These are phyloP conservation scores for Psilopsiagon aurifrons DNA, from an alignment of 2,113 vertebrate species.

Conservation along the genomic window DNA sequence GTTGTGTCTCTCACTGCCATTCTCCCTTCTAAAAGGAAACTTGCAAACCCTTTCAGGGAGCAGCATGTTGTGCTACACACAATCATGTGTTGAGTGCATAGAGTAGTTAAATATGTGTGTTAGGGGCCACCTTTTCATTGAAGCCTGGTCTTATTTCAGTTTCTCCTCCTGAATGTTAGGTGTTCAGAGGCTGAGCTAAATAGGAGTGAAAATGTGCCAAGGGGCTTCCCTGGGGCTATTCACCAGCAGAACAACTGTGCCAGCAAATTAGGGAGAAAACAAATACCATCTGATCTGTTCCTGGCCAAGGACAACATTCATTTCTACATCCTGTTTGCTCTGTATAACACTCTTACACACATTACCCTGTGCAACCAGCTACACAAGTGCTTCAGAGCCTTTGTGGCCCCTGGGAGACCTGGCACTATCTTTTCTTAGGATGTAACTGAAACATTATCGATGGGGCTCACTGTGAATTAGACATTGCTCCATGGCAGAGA, in stretches of 20 bases:
- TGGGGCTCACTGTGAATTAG: background rate
- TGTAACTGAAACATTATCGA: background rate
- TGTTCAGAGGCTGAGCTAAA: slow-evolving; percentile 19
- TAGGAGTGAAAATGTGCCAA: slow-evolving; percentile 22
- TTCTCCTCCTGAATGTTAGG: background rate
- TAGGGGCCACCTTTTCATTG: slow-evolving; percentile 24
- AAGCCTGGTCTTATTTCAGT: slow-evolving; percentile 6
- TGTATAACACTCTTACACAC: background rate
- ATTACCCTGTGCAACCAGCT: background rate
- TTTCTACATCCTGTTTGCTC: slow-evolving; percentile 35
- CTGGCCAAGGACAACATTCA: slow-evolving; percentile 21
- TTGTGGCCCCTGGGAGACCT: background rate
- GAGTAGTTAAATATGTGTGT: background rate
- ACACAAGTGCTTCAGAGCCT: background rate
- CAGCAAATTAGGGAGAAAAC: slow-evolving; percentile 49
- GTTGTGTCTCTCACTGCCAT: background rate
- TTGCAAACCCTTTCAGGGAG: background rate
- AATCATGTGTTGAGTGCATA: background rate
- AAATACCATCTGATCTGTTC: slow-evolving; percentile 22
- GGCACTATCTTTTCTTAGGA: background rate
- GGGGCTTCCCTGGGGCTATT: background rate
- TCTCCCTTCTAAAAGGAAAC: background rate
- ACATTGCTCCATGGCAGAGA: background rate
- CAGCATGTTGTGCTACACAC: background rate
- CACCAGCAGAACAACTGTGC: background rate